These are phyloP conservation scores for Plutella xylostella DNA, from an alignment of 2,888 invertebrate genomes.

Conservation along the genomic window DNA sequence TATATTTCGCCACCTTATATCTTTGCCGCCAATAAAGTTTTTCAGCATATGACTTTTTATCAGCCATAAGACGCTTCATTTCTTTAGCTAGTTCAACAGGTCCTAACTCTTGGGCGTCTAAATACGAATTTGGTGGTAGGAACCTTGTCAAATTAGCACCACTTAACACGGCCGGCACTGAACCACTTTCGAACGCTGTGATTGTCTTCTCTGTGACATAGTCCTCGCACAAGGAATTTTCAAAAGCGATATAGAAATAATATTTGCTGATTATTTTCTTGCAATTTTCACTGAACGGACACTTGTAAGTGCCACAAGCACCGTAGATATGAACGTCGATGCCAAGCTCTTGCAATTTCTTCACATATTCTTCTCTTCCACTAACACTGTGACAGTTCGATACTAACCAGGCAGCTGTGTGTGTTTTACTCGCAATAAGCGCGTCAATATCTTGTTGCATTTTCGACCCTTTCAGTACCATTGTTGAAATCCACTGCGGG, in stretches of 20 bases:
- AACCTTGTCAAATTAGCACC: constrained; percentile 57
- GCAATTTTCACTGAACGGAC: constrained; percentile 28
- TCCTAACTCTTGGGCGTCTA: constrained; percentile 73
- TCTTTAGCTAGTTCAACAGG: constrained; percentile 69
- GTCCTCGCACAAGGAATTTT: constrained; percentile 76
- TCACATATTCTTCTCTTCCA: constrained; percentile 44
- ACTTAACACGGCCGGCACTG: constrained; percentile 65
- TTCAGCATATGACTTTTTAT: constrained; percentile 70
- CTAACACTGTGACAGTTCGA: constrained; percentile 62
- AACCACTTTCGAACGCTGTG: constrained; percentile 46
- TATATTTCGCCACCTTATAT: constrained; percentile 26
- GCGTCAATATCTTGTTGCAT: constrained; percentile 2
- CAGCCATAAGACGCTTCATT: constrained; percentile 53
- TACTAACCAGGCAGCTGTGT: constrained; percentile 68
- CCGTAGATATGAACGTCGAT: constrained; percentile 74
- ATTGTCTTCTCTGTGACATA: constrained; percentile 78
- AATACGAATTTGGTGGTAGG: constrained; percentile 68
- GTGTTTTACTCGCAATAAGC: constrained; percentile 32
- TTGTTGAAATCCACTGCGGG: constrained; percentile 24
- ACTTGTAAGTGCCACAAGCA: constrained; percentile 61
- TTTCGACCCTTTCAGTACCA: background rate
- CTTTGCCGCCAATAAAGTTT: constrained; percentile 75
- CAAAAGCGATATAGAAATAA: constrained; percentile 76
- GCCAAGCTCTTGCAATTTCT: constrained; percentile 56
- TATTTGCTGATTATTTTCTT: constrained; percentile 57